Conservation (phyloP, 23 tunicate genomes). For the Trididemnum miniatum region DNA sequence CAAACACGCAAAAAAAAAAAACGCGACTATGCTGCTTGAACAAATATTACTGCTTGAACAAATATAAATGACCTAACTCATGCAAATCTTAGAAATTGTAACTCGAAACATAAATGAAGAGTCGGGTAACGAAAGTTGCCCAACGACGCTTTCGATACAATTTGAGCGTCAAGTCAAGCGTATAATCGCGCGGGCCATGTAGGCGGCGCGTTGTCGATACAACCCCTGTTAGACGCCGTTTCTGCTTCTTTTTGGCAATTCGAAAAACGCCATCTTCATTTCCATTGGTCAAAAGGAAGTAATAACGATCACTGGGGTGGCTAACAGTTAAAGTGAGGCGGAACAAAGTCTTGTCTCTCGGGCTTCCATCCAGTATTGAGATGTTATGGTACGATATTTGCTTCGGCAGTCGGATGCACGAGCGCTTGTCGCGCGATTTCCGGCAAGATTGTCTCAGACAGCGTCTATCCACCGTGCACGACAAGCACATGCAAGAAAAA, state of each 20-base stretch:
- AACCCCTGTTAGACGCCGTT: constrained; percentile 64
- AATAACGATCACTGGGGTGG: constrained; percentile 61
- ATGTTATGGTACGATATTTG: constrained; percentile 88
- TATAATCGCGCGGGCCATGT: constrained; percentile 72
- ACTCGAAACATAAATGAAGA: constrained; percentile 71
- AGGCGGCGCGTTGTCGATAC: constrained; percentile 63
- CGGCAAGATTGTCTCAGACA: constrained; percentile 46
- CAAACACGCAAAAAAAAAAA: not conserved
- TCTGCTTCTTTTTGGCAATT: constrained; percentile 42
- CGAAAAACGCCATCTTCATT: constrained; percentile 63
- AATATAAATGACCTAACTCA: no score
- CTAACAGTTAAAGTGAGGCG: constrained; percentile 56
- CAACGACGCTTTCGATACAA: constrained; percentile 64
- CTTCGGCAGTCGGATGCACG: constrained; percentile 73
- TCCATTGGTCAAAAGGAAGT: constrained; percentile 73
- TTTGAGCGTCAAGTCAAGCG: constrained; percentile 76
- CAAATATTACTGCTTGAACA: not conserved
- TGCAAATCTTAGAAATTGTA: constrained; percentile 67
- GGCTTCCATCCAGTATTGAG: constrained; percentile 49
- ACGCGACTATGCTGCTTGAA: not conserved
- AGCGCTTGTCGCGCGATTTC: constrained; percentile 33
- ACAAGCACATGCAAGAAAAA: constrained; percentile 17
- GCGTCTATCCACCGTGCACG: constrained; percentile 2
- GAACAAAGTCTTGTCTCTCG: constrained; percentile 62
- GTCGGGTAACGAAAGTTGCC: constrained; percentile 66